Percentiles rank a stretch among this genome's conserved stretches.
Conservation (phyloP, 37 sponge, comb jelly and placozoan species). For the Agelas oroides region DNA sequence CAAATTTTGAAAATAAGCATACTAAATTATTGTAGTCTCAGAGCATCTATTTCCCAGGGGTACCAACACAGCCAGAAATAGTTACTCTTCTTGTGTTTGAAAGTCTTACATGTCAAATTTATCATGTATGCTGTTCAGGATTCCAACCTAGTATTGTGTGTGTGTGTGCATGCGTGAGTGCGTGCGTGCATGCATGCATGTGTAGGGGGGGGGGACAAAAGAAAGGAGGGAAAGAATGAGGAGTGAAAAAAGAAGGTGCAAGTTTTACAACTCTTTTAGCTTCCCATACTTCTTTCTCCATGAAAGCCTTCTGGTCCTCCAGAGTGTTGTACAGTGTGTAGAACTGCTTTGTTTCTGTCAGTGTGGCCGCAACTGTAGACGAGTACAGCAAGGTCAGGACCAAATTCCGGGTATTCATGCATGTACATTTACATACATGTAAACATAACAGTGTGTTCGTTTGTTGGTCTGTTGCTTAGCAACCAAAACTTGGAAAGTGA, state of each 20-base stretch:
- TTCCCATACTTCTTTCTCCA: conserved; percentile 87
- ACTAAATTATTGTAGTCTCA: too few species aligned
- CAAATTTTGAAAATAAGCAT: too few species aligned
- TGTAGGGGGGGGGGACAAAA: not conserved
- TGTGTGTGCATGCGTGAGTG: not conserved
- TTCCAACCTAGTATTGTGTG: conserved; percentile 53
- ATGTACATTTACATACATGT: too few species aligned
- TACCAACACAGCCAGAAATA: too few species aligned
- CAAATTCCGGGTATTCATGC: too few species aligned
- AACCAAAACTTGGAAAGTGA: too few species aligned
- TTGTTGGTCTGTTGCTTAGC: too few species aligned
- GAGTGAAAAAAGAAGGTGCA: not conserved
- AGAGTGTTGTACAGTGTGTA: conserved; percentile 96
- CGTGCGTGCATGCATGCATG: not conserved
- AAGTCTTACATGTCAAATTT: conserved; percentile 94
- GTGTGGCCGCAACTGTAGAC: conserved; percentile 71
- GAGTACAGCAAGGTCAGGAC: too few species aligned
- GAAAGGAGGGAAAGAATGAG: not conserved
- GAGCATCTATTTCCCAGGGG: too few species aligned
- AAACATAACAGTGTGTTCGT: too few species aligned
- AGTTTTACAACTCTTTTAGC: not conserved
- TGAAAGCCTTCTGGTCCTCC: conserved; percentile 90
- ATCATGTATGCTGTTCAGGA: conserved; percentile 91
- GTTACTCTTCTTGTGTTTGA: too few species aligned
- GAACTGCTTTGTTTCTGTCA: conserved; percentile 96